phyloP scores from a whole-genome alignment of 2,888 invertebrate genomes.

The Andrena dorsata region DNA sequence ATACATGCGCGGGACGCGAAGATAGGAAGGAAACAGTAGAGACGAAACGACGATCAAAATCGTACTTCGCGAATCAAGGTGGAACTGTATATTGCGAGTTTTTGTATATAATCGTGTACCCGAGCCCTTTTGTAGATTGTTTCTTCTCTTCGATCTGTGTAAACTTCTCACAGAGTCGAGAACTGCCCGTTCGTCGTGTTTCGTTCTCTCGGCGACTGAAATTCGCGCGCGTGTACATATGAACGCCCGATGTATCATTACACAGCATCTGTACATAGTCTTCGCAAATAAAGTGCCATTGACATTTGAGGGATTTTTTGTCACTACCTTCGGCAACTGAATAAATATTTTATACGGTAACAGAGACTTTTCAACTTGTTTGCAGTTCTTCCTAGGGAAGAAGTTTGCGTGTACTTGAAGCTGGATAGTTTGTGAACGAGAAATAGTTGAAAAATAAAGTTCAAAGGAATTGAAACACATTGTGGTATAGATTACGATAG shows the following conservation, averaged over 20 bases:
- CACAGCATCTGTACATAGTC: conserved; percentile 81
- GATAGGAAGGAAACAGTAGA: not conserved
- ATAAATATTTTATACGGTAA: too few species aligned
- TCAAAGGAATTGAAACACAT: conserved; percentile 28
- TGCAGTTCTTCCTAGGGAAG: not conserved
- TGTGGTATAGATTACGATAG: conserved; percentile 80
- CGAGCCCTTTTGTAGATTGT: conserved; percentile 61
- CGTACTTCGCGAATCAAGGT: conserved; percentile 29
- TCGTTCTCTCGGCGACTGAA: conserved; percentile 58
- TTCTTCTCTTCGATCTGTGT: conserved; percentile 42
- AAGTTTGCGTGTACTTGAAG: not conserved
- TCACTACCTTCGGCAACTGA: too few species aligned
- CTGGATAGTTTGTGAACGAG: not conserved
- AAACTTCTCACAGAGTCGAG: conserved; percentile 38
- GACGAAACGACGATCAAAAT: conserved; percentile 3
- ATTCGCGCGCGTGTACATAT: conserved; percentile 73
- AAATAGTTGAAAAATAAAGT: not conserved
- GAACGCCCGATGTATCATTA: conserved; percentile 70
- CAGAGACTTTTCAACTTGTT: too few species aligned
- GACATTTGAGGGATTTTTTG: conserved; percentile 65
- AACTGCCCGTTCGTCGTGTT: conserved; percentile 49
- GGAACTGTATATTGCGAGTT: conserved; percentile 72
- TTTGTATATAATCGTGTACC: conserved; percentile 72
- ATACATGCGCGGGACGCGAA: conserved; percentile 54
- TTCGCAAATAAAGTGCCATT: conserved; percentile 82